These are phyloP conservation scores for Cephus runcator DNA, from an alignment of 2,888 invertebrate species.

Conservation along the genomic window DNA sequence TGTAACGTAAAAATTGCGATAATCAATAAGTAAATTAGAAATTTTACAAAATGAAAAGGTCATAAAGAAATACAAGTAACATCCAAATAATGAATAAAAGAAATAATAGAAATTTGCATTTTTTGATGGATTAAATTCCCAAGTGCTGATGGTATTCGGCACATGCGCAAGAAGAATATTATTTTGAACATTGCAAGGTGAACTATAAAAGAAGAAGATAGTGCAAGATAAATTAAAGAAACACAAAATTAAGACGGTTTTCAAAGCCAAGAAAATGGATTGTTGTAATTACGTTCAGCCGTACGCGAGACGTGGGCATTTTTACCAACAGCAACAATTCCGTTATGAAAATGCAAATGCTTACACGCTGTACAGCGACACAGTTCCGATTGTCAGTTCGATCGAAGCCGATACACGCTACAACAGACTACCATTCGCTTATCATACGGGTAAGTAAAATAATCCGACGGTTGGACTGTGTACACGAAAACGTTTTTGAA, in stretches of 20 bases:
- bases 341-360: slow-evolving; percentile 56
- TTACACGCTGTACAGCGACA: slow-evolving; percentile 43
- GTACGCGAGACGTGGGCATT: slow-evolving; percentile 52
- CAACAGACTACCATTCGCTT: slow-evolving; percentile 55
- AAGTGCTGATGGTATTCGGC: no score
- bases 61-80: no score
- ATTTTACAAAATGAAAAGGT: no score
- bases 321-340: slow-evolving; percentile 55
- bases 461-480: no score
- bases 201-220: slow-evolving; percentile 12
- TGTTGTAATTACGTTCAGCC: slow-evolving; percentile 61
- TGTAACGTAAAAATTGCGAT: no score
- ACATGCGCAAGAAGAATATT: not conserved
- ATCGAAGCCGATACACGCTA: slow-evolving; percentile 54
- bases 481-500: no score
- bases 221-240: no score
- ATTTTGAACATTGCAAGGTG: not conserved
- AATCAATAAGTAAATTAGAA: no score
- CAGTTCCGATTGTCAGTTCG: slow-evolving; percentile 48
- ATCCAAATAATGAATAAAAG: no score
- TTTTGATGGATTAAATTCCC: no score
- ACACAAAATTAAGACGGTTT: no score
- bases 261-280: slow-evolving; percentile 41
- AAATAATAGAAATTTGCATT: no score
- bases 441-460: slow-evolving; percentile 56